Conservation (phyloP, 2,113 vertebrate species). For the Hymenochirus boettgeri region DNA sequence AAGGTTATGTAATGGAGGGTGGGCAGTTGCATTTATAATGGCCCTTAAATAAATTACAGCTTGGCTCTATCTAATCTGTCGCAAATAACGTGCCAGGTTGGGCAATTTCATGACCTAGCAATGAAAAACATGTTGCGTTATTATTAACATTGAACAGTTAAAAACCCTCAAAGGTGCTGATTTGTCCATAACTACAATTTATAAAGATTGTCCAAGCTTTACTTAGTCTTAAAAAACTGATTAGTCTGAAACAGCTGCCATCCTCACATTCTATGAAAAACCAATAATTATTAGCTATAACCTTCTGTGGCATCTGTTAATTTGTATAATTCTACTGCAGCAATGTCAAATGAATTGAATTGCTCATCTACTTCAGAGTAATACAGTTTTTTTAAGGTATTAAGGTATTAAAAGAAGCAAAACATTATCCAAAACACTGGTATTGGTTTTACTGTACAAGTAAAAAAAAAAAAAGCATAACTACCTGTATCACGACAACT, state of each 20-base stretch:
- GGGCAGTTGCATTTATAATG: slow-evolving; percentile 14
- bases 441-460: too few species aligned
- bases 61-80: slow-evolving; percentile 12
- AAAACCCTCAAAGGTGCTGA: slow-evolving; percentile 13
- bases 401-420: too few species aligned
- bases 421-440: too few species aligned
- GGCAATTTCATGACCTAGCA: slow-evolving; percentile 9
- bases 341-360: background rate
- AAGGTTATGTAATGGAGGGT: too few species aligned
- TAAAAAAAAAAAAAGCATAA: too few species aligned
- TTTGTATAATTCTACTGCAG: background rate
- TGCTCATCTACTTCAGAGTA: background rate
- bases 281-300: slow-evolving; percentile 5
- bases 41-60: slow-evolving; percentile 21
- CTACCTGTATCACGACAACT: too few species aligned
- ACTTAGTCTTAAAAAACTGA: background rate
- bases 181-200: slow-evolving; percentile 15
- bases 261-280: background rate
- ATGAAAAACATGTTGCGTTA: slow-evolving; percentile 16
- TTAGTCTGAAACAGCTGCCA: background rate
- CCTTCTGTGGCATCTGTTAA: background rate
- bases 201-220: slow-evolving; percentile 4
- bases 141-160: slow-evolving; percentile 18
- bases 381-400: too few species aligned
- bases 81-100: slow-evolving; percentile 23